Evolutionary conservation across 1,140 invertebrate genomes (phyloP), one percentile per base, ranked within the genome.

Genomic region (Grapholita molesta): DNA sequence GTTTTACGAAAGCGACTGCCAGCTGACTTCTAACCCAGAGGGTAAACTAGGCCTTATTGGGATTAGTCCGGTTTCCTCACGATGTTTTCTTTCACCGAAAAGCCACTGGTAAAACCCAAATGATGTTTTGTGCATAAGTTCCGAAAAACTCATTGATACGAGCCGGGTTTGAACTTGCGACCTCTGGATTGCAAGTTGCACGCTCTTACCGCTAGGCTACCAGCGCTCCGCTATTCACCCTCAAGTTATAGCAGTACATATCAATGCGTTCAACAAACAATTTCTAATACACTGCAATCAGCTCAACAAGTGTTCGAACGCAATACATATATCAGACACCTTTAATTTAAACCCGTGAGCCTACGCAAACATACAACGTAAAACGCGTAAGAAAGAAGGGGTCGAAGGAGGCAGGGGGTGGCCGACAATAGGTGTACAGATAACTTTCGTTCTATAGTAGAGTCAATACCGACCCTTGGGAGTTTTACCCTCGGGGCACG

Each of bases 391-490:
- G 88, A 88, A 88, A 86, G 82, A 75, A 68, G 77, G 83, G 79
- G 79, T 52, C 80, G 78, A 33, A 76, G 79, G 70, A 75, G 67
- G 74, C 66, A 48, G 75, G 78, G 78, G 82, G 79, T 75, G 84
- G 85, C 69, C 83, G 80, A 90, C 88, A 91, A 91, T 91, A 91
- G 88, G 86, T 89, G 87, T 86, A 89, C 82, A 89, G 87, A 91
- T 89, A 91, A 89, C 87, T 88, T 91, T 88, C 86, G 83, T 87
- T 85, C 85, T 82, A 89, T 84, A 86, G 84, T 85, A 89, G 87
- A 91, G 87, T 91, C 89, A 91, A 91, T 89, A 91, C 86, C 86
- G 83, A 89, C 89, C 86, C 89, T 82, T 84, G 89, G 89, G 89
- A 91, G 87, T 84, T 89, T 87, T 88, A 87, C 89, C 89, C 89